Percentiles rank a stretch among this genome's conserved stretches.
Evolutionary conservation across 2,888 invertebrate species (phyloP).

Genomic region (Caenorhabditis sp.): DNA sequence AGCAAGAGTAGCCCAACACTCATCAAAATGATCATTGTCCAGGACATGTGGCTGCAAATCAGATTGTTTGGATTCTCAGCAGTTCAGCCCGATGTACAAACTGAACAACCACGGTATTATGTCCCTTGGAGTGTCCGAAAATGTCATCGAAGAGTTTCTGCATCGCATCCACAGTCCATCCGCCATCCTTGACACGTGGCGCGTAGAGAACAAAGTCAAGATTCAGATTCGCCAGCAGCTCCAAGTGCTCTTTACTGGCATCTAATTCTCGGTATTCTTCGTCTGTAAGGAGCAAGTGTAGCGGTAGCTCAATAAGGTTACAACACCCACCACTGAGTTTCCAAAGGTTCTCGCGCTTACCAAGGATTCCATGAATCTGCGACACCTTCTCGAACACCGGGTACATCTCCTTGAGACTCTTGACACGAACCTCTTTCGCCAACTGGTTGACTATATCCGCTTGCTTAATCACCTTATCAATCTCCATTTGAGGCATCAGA

Average conservation of each 20-base stretch:
- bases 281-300: not conserved
- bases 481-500: not conserved
- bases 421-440: not conserved
- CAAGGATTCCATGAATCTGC: not conserved
- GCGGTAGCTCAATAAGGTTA: too few relatives aligned
- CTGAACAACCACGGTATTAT: not conserved
- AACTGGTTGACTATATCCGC: not conserved
- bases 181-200: not conserved
- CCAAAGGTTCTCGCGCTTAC: not conserved
- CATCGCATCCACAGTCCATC: not conserved
- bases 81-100: not conserved
- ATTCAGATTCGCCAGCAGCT: not conserved
- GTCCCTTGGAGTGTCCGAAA: not conserved
- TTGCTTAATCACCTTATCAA: not conserved
- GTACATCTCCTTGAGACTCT: too few relatives aligned
- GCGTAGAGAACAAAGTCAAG: not conserved
- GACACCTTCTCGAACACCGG: not conserved
- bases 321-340: not conserved
- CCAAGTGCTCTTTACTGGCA: not conserved
- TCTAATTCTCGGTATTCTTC: not conserved
- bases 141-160: not conserved
- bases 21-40: not conserved
- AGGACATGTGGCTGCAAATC: not conserved
- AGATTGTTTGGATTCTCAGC: not conserved
- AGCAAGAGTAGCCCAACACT: not conserved